A percentile compares a stretch with the other conserved stretches of the same genome.
These are phyloP conservation scores for Oophaga sylvatica DNA, from an alignment of 2,797 vertebrate species.

Conservation along the genomic window DNA sequence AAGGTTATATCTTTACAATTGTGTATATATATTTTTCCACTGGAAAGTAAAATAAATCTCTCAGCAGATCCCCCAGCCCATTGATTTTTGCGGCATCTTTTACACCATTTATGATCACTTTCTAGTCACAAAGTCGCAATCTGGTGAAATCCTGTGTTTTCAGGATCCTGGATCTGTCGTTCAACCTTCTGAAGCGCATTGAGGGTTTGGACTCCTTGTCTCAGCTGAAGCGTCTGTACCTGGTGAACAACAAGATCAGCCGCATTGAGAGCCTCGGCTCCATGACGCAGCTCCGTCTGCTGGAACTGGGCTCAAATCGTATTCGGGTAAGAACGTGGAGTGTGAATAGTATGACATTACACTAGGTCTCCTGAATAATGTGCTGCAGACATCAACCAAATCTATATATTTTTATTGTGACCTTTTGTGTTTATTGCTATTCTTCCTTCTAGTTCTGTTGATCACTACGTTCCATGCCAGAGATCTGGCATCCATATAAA, in stretches of 20 bases:
- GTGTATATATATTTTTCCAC: too few species aligned
- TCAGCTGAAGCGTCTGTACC: constrained; percentile 89
- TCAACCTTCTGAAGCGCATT: constrained; percentile 90
- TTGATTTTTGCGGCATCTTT: background rate
- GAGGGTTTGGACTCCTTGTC: constrained; percentile 90
- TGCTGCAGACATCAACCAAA: background rate
- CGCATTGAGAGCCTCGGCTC: constrained; percentile 87
- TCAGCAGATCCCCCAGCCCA: too few species aligned
- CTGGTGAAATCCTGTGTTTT: background rate
- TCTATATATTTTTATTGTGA: too few species aligned
- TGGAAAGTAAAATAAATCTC: too few species aligned
- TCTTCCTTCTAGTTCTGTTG: too few species aligned
- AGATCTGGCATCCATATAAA: background rate
- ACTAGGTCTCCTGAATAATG: background rate
- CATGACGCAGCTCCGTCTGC: constrained; percentile 87
- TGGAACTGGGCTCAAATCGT: constrained; percentile 96
- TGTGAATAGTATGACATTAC: background rate
- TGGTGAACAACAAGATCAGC: constrained; percentile 96
- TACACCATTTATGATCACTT: background rate
- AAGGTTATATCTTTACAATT: too few species aligned
- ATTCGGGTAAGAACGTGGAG: constrained; percentile 83
- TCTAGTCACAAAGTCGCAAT: background rate
- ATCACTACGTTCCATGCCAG: background rate
- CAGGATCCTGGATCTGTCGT: constrained; percentile 93
- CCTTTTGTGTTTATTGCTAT: too few species aligned